Evolutionary conservation across 2,797 vertebrate genomes (phyloP).

Genomic region (Smutsia temminckii): DNA sequence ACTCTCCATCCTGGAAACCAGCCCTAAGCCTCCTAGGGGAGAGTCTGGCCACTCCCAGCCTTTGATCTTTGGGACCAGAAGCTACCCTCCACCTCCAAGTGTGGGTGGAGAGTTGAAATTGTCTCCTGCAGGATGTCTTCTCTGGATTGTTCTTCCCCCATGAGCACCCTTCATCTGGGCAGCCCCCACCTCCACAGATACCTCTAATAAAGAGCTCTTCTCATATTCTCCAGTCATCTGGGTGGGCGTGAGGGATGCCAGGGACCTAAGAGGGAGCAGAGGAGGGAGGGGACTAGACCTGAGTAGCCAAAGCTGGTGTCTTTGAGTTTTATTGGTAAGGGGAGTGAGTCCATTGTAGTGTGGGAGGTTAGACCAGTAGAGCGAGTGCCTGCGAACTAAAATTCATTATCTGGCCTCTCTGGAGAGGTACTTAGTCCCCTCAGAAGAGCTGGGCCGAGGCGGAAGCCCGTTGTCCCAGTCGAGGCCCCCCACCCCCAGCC

Average conservation of each 20-base stretch:
- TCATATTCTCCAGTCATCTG: constrained; percentile 8
- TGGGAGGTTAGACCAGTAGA: constrained; percentile 48
- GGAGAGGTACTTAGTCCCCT: not conserved
- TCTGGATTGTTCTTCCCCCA: not conserved
- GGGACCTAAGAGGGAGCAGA: not conserved
- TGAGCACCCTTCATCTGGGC: not conserved
- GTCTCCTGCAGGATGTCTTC: not conserved
- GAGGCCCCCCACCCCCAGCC: not conserved
- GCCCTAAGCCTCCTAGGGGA: not conserved
- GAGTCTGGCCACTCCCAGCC: not conserved
- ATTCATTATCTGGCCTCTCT: constrained; percentile 14
- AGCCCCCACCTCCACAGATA: not conserved
- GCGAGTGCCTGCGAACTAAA: constrained; percentile 53
- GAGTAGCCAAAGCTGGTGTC: constrained; percentile 52
- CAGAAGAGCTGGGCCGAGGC: constrained; percentile 34
- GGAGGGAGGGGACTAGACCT: not conserved
- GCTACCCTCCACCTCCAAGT: not conserved
- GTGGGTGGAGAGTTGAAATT: not conserved
- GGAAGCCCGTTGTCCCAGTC: not conserved
- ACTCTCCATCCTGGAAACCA: constrained; percentile 50
- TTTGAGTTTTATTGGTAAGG: constrained; percentile 75
- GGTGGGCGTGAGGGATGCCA: not conserved
- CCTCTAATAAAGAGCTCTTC: constrained; percentile 36
- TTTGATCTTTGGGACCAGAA: constrained; percentile 11
- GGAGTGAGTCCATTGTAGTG: constrained; percentile 60